phyloP scores from a whole-genome alignment of 2,797 vertebrate genomes.

The Scolopax bukidnonensis region DNA sequence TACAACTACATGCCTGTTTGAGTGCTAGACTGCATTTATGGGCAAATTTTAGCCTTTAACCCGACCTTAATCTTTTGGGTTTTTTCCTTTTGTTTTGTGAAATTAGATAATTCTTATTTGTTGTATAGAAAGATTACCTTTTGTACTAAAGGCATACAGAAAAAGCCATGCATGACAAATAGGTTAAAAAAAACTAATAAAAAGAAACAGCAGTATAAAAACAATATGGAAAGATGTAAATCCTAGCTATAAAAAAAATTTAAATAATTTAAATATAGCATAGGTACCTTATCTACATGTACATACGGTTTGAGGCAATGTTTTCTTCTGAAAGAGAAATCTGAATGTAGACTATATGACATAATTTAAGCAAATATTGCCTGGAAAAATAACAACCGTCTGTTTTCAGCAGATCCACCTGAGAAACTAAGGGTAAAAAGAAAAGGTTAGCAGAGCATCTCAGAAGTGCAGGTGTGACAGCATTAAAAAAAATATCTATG shows the following conservation, averaged over 20 bases:
- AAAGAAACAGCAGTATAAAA: not conserved
- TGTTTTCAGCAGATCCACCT: slow-evolving; percentile 37
- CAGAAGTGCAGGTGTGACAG: not conserved
- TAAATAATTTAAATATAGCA: not conserved
- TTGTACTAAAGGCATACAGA: not conserved
- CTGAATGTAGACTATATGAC: not conserved
- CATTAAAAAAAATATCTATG: not conserved
- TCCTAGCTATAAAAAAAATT: not conserved
- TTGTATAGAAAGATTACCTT: not conserved
- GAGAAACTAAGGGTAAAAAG: slow-evolving; percentile 17
- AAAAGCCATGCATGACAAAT: not conserved
- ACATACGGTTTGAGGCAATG: not conserved
- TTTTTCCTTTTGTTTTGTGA: not conserved
- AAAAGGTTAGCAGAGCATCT: not conserved
- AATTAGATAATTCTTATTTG: not conserved
- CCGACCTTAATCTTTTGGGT: not conserved
- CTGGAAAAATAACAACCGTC: not conserved
- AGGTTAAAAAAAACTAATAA: not conserved
- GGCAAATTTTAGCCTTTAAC: not conserved
- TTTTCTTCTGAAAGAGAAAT: not conserved
- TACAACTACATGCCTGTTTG: not conserved
- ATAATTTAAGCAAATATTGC: slow-evolving; percentile 38
- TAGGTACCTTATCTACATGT: not conserved
- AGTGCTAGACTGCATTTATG: not conserved
- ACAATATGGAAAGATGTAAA: not conserved